Percentiles rank a stretch among this genome's conserved stretches.
phyloP scores from a whole-genome alignment of 2,113 vertebrate genomes.

The Alectura lathami region DNA sequence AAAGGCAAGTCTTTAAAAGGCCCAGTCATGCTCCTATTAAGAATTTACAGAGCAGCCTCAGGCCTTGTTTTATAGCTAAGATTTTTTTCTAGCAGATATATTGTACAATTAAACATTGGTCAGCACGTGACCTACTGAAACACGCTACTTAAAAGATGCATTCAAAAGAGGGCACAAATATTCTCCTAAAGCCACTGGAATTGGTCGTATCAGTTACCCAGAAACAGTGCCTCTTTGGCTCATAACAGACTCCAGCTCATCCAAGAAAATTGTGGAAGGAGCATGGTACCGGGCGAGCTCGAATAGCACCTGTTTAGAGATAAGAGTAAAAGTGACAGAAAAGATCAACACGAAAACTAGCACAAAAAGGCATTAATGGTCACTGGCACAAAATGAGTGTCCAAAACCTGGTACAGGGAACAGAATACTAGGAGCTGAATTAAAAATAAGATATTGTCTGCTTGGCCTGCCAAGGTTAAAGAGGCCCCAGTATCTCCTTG shows the following conservation, averaged over 20 bases:
- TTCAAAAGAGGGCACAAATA: neutral
- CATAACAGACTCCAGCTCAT: slow-evolving; percentile 97
- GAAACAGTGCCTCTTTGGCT: slow-evolving; percentile 86
- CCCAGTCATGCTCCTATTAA: neutral
- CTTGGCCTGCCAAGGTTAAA: too few species aligned
- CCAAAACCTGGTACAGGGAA: too few species aligned
- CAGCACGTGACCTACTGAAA: slow-evolving; percentile 1
- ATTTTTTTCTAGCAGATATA: slow-evolving; percentile 41
- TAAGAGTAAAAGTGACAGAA: neutral
- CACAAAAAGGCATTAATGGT: neutral
- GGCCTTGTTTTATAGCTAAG: neutral
- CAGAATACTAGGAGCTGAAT: too few species aligned
- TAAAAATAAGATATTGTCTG: too few species aligned
- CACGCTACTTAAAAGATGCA: neutral
- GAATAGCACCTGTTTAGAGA: slow-evolving; percentile 86
- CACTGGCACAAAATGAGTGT: neutral
- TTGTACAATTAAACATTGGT: slow-evolving; percentile 26
- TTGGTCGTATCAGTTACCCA: slow-evolving; percentile 77
- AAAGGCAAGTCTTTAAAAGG: slow-evolving; percentile 11
- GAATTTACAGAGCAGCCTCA: neutral
- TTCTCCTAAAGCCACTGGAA: neutral
- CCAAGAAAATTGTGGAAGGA: slow-evolving; percentile 97
- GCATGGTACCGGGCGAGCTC: slow-evolving; percentile 94
- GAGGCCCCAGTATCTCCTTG: too few species aligned
- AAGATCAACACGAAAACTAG: neutral